Percentiles rank a stretch among this genome's conserved stretches.
Conservation (phyloP, 2,888 invertebrate species). For the Ariolimax columbianus region DNA sequence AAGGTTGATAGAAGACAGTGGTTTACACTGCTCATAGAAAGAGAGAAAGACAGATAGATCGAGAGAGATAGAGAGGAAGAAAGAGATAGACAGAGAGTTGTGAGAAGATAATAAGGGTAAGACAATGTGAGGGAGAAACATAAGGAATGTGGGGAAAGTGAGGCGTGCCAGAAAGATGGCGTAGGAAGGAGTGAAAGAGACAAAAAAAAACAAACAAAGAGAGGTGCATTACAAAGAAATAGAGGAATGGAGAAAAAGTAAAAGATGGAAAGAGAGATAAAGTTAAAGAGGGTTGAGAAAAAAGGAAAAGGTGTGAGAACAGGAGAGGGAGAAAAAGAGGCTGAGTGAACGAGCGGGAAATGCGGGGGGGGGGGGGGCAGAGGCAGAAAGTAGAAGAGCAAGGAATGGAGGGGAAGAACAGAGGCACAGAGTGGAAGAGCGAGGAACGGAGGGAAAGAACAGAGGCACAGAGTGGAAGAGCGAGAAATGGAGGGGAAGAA, state of each 20-base stretch:
- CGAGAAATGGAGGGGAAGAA: no score
- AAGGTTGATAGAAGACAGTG: no score
- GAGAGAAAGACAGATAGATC: neutral
- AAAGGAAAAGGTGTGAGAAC: neutral
- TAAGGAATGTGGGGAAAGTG: neutral
- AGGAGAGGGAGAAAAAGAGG: neutral
- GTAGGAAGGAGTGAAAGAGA: neutral
- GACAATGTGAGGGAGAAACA: neutral
- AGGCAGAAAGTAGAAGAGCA: neutral
- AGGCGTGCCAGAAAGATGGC: no score
- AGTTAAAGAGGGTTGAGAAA: neutral
- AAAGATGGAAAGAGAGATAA: neutral
- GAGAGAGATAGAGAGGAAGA: no score
- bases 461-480: no score
- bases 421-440: slow-evolving; percentile 9
- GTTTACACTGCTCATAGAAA: no score
- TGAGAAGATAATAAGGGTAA: neutral
- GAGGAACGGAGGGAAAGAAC: no score
- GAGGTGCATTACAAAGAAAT: neutral
- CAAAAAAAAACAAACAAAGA: neutral
- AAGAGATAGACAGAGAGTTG: neutral
- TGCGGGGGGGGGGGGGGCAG: no score
- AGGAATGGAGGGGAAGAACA: no score
- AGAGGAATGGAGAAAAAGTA: no score
- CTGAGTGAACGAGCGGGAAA: neutral